These are phyloP conservation scores for Ophion obscuratus DNA, from an alignment of 2,888 invertebrate genomes.

Conservation along the genomic window DNA sequence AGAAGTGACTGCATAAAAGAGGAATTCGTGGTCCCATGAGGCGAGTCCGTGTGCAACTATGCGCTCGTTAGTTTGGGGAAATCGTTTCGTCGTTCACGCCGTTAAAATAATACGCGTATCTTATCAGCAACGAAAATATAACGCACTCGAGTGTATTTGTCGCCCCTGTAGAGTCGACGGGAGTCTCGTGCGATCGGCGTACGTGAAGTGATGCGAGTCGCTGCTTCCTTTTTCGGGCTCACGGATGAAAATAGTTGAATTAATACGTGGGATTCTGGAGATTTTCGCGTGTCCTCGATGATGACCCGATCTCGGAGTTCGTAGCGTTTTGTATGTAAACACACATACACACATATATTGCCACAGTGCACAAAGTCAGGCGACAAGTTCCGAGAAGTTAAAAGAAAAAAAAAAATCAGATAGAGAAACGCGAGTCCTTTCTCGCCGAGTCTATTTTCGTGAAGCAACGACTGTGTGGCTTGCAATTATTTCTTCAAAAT, in stretches of 20 bases:
- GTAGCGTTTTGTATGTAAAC: constrained; percentile 35
- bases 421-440: not conserved
- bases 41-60: not conserved
- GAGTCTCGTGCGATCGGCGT: not conserved
- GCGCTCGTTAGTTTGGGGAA: not conserved
- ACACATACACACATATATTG: constrained; percentile 12
- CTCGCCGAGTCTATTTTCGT: constrained; percentile 50
- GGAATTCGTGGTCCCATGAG: not conserved
- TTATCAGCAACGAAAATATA: constrained; percentile 30
- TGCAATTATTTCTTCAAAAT: not conserved
- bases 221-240: constrained; percentile 7
- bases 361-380: constrained; percentile 17
- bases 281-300: constrained; percentile 27
- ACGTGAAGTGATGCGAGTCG: constrained; percentile 7
- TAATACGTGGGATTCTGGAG: constrained; percentile 26
- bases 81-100: not conserved
- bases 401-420: not conserved
- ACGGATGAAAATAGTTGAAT: constrained; percentile 3
- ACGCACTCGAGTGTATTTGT: constrained; percentile 27
- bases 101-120: not conserved
- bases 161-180: not conserved
- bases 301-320: not conserved
- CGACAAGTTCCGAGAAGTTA: constrained; percentile 24
- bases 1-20: not conserved
- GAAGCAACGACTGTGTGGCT: constrained; percentile 17